Conservation (phyloP, 2,113 vertebrate species). For the Lophochroa leadbeateri region DNA sequence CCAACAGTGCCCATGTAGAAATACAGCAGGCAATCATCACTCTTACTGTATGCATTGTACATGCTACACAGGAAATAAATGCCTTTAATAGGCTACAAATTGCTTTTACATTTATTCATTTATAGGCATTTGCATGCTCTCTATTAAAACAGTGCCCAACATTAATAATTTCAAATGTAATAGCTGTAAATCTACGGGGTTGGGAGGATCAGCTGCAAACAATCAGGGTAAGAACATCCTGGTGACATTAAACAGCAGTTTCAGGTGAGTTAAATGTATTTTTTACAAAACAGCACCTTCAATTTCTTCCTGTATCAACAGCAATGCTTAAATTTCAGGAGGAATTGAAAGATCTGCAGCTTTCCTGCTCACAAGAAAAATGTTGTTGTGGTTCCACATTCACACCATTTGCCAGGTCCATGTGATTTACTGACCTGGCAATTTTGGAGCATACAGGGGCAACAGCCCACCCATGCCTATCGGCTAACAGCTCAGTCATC, state of each 20-base stretch:
- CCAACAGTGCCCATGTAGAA: background rate
- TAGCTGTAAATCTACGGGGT: background rate
- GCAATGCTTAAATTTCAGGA: background rate
- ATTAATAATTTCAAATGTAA: background rate
- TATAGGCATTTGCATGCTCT: background rate
- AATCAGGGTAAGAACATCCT: accelerated
- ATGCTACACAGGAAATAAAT: background rate
- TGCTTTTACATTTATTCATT: background rate
- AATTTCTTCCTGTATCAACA: background rate
- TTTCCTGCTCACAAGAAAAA: background rate
- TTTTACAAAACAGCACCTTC: background rate
- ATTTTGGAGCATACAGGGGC: background rate
- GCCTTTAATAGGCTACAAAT: background rate
- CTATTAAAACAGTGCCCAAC: background rate
- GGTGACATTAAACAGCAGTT: background rate
- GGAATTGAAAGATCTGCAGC: background rate
- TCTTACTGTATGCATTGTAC: background rate
- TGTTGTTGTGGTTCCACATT: accelerated
- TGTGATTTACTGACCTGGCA: background rate
- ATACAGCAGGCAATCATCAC: background rate
- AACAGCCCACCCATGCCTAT: background rate
- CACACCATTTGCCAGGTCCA: background rate
- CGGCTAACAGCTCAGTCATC: background rate
- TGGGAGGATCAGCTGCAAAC: background rate
- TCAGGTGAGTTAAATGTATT: background rate